Evolutionary conservation across 2,888 invertebrate species (phyloP).

Genomic region (Lasioglossum zephyrum): DNA sequence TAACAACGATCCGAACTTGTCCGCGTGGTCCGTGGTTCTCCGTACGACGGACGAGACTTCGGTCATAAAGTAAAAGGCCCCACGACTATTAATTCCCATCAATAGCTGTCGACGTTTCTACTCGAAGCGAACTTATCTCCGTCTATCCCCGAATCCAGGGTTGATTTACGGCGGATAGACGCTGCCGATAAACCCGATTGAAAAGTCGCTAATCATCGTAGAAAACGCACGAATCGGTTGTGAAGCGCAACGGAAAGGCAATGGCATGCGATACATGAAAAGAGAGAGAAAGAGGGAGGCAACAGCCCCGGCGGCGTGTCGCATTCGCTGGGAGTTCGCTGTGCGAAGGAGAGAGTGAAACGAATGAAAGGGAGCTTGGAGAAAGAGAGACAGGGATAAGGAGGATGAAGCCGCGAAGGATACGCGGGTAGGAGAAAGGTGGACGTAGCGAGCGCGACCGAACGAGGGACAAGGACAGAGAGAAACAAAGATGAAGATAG

Average conservation of each 20-base stretch:
- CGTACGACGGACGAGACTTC: neutral
- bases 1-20: neutral
- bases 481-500: constrained; percentile 29
- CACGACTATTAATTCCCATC: neutral
- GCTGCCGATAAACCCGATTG: constrained; percentile 11
- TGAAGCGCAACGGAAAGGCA: constrained; percentile 49
- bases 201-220: constrained; percentile 39
- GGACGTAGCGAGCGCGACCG: constrained; percentile 50
- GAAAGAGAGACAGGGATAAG: constrained; percentile 47
- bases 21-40: neutral
- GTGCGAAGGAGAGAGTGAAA: constrained; percentile 79
- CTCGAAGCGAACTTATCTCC: neutral
- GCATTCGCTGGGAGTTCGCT: constrained; percentile 70
- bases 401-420: constrained; percentile 59
- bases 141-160: neutral
- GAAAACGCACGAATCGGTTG: constrained; percentile 14
- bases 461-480: constrained; percentile 42
- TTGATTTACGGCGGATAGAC: constrained; percentile 6
- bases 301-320: constrained; percentile 35
- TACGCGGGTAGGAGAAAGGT: constrained; percentile 63
- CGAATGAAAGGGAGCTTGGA: constrained; percentile 74
- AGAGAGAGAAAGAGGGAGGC: neutral
- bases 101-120: neutral
- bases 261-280: constrained; percentile 72
- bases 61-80: neutral